Base-by-base conservation (phyloP, 1,140 invertebrate species). In the Zaprionus tsacasi region DNA sequence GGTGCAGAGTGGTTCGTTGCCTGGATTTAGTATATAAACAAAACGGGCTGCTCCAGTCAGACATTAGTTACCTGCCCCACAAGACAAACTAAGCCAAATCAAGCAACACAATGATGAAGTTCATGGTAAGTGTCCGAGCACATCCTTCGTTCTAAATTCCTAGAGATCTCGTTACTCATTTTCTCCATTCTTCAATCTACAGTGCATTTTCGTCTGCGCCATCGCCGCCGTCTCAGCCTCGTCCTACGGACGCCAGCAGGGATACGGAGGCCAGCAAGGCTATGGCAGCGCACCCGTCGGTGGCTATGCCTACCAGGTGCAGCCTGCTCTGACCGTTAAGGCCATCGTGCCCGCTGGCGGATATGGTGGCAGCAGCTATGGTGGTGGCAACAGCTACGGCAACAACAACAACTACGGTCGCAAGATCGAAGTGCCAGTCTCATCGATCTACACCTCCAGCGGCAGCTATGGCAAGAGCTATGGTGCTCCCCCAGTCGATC, bases 11-110 rank as follows among this genome's bases (percentile, higher is more conserved):
- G 67, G 57, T 74, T 88, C 72, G 57, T 74, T 88, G 83, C 83
- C 83, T 87, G 83, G 83, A 87, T 76, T 76, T 56, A 57, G 65
- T 87, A 87, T 87, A 87, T 81, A 87, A 87, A 78, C 83, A 72
- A 80, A 82, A 81, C 70, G 54, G 54, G 61, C 11, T 12, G 43
- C 50, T 63, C 40, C 52, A 81, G 25, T 82, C 30, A 78, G 74
- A 78, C 83, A 87, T 87, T 87, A 87, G 83, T 87, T 87, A 78
- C 27, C 64, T 79, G 43, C 68, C 56, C 68, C 56, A 55, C 67
- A 76, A 88, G 60, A 80, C 80, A 80, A 78, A 83, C 72, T 75
- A 80, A 82, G 17, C 63, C 70, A 76, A 60, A 43, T 17, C 43
- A 54, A 60, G 40, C 60, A 25, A 45, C 78, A 86, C 68, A 78